These are phyloP conservation scores for Sciaenops ocellatus DNA, from an alignment of 2,797 vertebrate species.

Conservation along the genomic window DNA sequence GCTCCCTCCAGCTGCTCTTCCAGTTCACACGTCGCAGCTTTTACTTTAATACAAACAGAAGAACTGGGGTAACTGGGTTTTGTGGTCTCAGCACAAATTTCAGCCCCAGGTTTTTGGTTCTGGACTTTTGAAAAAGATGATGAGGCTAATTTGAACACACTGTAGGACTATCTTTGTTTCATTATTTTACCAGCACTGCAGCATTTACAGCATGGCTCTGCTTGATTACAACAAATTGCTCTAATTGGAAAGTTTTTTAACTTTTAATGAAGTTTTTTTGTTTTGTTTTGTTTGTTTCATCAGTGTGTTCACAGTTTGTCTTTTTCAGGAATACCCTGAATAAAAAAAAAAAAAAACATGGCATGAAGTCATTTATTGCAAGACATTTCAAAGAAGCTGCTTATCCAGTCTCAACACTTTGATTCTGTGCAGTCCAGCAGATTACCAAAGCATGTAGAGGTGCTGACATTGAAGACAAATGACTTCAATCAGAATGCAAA, in stretches of 20 bases:
- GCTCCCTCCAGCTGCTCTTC: not conserved
- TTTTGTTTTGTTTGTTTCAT: not conserved
- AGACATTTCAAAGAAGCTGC: not conserved
- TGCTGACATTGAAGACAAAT: not conserved
- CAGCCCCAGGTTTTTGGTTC: not conserved
- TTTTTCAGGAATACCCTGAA: not conserved
- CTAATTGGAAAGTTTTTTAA: not conserved
- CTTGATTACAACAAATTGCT: not conserved
- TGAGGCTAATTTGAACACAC: too few species aligned
- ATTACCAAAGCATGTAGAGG: not conserved
- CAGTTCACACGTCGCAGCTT: not conserved
- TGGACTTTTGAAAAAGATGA: not conserved
- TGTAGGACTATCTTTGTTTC: not conserved
- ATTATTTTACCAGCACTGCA: not conserved
- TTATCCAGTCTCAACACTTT: not conserved
- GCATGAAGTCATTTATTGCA: not conserved
- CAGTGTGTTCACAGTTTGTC: not conserved
- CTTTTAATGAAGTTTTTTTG: not conserved
- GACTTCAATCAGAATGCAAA: too few species aligned
- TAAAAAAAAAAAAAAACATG: too few species aligned
- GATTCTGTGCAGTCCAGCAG: not conserved
- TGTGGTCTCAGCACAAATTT: not conserved
- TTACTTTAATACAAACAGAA: not conserved
- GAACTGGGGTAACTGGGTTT: not conserved
- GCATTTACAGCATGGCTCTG: not conserved